Base-by-base conservation (phyloP, 2,797 vertebrate species). In the Hippocampus kuda region DNA sequence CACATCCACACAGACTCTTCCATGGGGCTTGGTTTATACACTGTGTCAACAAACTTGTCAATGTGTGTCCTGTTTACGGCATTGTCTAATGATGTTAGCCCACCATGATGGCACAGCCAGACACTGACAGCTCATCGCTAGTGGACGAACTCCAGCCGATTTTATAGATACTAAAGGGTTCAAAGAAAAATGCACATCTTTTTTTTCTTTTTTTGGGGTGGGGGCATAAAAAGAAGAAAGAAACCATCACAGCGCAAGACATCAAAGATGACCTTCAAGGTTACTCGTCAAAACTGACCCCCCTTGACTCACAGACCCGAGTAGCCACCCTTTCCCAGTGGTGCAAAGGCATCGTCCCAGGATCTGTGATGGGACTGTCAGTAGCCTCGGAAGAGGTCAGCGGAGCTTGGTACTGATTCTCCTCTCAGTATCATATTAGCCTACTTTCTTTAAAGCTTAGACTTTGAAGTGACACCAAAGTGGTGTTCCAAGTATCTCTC, bases 401-500 rank as follows among this genome's bases (percentile, higher is more conserved):
- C 72, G 34, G 70, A 85, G 83, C 81, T 82, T 84, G 82, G 82
- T 88, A 79, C 82, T 84, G 84, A 87, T 84, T 79, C 81, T 84
- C 73, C 82, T 80, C 84, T 89, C 88, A 77, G 78, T 81, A 79
- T 85, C 85, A 78, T 83, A 86, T 85, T 88, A 89, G 85, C 88
- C 84, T 83, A 87, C 82, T 88, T 89, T 90, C 85, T 89, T 89
- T 84, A 86, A 84, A 90, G 86, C 83, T 75, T 73, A 72, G 46
- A 72, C 90, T 91, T 92, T 91, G 89, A 92, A 90, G 89, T 91
- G 89, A 87, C 90, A 91, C 90, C 89, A 92, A 89, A 91, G 89
- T 89, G 85, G 27, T 84, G 84, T 79, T 83, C 81, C 84, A 79
- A 87, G 83, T 84, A 89, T 90, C 86, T 90, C 89, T 90, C 89